These are phyloP conservation scores for Siphamia tubifer DNA, from an alignment of 2,113 vertebrate genomes.

Conservation along the genomic window DNA sequence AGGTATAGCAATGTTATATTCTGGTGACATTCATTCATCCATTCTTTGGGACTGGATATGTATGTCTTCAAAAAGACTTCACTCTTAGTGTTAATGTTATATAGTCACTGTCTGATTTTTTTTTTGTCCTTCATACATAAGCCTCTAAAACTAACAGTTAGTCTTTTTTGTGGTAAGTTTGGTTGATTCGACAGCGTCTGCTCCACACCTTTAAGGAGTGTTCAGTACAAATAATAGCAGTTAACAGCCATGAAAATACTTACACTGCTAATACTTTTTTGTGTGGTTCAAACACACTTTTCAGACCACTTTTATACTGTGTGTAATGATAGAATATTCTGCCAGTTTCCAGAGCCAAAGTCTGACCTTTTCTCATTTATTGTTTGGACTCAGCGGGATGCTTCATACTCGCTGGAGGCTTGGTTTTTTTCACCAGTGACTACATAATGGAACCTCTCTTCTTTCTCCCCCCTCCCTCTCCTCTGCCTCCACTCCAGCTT, in stretches of 20 bases:
- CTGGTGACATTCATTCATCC: too few species aligned
- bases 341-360: neutral
- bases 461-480: neutral
- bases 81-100: too few species aligned
- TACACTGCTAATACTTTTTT: neutral
- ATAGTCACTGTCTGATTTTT: too few species aligned
- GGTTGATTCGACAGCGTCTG: too few species aligned
- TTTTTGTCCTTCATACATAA: too few species aligned
- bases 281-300: neutral
- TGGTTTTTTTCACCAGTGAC: neutral
- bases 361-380: conserved; percentile 27
- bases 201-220: neutral
- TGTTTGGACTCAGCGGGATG: conserved; percentile 7
- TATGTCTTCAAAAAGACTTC: too few species aligned
- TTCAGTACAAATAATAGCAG: neutral
- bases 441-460: neutral
- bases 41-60: too few species aligned
- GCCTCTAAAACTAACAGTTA: too few species aligned
- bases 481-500: neutral
- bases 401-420: neutral
- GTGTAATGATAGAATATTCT: neutral
- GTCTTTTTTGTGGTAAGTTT: too few species aligned
- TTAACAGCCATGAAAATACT: neutral
- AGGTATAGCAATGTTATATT: too few species aligned
- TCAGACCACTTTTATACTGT: neutral